phyloP scores from a whole-genome alignment of 2,888 invertebrate species.

The Ophion ventricosus region DNA sequence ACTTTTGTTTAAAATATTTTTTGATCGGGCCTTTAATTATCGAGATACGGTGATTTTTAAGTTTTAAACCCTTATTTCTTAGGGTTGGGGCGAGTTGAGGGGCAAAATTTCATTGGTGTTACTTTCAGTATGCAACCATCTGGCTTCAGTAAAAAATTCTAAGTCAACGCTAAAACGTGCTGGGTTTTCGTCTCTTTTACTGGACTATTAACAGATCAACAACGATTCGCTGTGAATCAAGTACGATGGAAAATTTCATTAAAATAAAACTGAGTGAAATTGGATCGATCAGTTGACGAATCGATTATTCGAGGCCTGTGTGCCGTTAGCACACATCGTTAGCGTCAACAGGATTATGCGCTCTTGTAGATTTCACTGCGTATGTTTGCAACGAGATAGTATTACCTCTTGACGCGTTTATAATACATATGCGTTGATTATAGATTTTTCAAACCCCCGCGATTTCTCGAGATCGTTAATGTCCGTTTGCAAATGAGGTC shows the following conservation, averaged over 20 bases:
- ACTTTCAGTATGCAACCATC: too few species aligned
- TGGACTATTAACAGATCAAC: not conserved
- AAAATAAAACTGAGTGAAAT: not conserved
- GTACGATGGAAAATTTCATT: not conserved
- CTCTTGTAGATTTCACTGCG: not conserved
- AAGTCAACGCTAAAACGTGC: too few species aligned
- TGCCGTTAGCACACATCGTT: conserved; percentile 1
- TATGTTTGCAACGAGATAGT: not conserved
- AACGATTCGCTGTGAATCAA: not conserved
- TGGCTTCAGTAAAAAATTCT: too few species aligned
- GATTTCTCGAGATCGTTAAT: not conserved
- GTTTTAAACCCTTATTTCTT: too few species aligned
- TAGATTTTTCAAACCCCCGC: not conserved
- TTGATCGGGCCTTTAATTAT: too few species aligned
- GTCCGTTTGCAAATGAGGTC: not conserved
- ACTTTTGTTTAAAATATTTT: too few species aligned
- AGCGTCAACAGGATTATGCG: conserved; percentile 4
- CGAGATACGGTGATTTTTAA: too few species aligned
- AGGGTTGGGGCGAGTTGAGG: too few species aligned
- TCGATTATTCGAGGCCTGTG: not conserved
- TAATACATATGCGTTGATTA: not conserved
- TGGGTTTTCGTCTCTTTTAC: too few species aligned
- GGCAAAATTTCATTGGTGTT: too few species aligned
- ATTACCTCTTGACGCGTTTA: not conserved
- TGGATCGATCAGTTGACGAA: not conserved